Evolutionary conservation across 2,888 invertebrate genomes (phyloP), one percentile per base, ranked within the genome.

Genomic region (Pomacea canaliculata): DNA sequence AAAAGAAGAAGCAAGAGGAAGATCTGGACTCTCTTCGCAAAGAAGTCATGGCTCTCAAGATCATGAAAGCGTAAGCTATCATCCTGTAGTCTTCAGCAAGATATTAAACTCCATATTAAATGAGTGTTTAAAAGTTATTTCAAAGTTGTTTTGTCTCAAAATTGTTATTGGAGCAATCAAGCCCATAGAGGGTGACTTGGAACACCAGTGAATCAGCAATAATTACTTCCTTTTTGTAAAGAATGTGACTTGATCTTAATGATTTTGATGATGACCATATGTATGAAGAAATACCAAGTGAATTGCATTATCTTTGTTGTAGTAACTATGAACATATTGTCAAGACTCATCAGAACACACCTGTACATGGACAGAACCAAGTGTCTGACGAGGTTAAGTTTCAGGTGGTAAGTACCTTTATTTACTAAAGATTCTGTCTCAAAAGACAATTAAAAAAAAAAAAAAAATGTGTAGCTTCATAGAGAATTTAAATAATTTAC

Each of bases 371-470:
- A 71, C 96, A 96, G 89, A 95, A 95, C 87, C 94, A 96, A 84
- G 94, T 99, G 68, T 96, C 97, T 0, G 98, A 98, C 91, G 97
- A 98, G 91, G 94, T 96, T 68, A 98, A 98, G 91, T 98, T 98
- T 92, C 95, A 96, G 93, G 96, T 98, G 93, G 97, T 97, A 92
- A 92, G 94, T 92, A n/a, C 37, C 19, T 16, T 69, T 69, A 19
- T 18, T n/a, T 37, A 19, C 12, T 13, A 56, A 1, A 13, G 51
- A 56, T 56, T 56, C 51, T 56, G 12, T 16, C 51, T 4, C 51
- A 37, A 23, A 23, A 23, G 37, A 37, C 37, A 37, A 37, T 37
- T 5, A 37, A 37, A 5, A 37, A 37, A 37, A 37, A 37, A 37
- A 1, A 5, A 37, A 3, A 37, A 37, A 37, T 37, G 37, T 37